These are phyloP conservation scores for Pelobates cultripes DNA, from an alignment of 2,797 vertebrate genomes.

Conservation along the genomic window DNA sequence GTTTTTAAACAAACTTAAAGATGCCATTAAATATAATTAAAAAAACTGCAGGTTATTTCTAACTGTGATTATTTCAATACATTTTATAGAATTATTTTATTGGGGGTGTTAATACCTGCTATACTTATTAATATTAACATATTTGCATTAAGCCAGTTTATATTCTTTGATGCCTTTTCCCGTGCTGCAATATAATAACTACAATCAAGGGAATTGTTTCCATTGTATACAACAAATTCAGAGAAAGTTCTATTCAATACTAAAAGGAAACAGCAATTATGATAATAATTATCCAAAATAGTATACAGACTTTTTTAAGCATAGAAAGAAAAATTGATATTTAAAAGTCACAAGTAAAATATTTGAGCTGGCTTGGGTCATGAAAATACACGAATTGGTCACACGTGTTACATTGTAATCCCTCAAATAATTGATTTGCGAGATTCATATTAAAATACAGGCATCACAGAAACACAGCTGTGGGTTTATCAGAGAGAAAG, in stretches of 20 bases:
- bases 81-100: not conserved
- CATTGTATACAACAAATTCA: not conserved
- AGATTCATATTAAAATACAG: slow-evolving; percentile 23
- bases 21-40: no score
- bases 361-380: not conserved
- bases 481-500: slow-evolving; percentile 20
- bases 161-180: slow-evolving; percentile 5
- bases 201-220: not conserved
- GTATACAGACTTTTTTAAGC: not conserved
- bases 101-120: not conserved
- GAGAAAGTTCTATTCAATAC: not conserved
- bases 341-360: not conserved
- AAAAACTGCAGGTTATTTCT: no score
- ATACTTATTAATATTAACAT: not conserved
- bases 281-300: not conserved
- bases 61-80: no score
- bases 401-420: slow-evolving; percentile 11
- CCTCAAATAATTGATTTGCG: slow-evolving; percentile 23
- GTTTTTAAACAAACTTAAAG: no score
- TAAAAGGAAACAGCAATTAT: not conserved
- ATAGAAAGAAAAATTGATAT: not conserved
- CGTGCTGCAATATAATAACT: slow-evolving; percentile 13
- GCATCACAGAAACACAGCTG: slow-evolving; percentile 2
- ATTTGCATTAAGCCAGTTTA: not conserved
- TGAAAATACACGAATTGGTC: not conserved